These are phyloP conservation scores for Saccostrea echinata DNA, from an alignment of 1,140 invertebrate genomes.

Conservation along the genomic window DNA sequence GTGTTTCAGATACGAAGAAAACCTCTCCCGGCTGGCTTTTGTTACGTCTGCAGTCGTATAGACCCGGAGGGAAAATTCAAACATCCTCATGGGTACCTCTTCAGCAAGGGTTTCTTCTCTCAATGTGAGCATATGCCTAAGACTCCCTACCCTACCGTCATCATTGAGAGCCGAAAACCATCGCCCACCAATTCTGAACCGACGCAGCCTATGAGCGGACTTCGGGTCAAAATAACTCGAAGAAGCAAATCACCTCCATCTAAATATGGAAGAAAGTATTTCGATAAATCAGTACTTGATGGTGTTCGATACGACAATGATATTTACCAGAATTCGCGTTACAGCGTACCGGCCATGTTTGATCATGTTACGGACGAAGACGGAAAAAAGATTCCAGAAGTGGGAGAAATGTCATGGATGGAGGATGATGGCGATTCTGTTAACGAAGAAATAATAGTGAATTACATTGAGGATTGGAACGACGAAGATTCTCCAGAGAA, in stretches of 20 bases:
- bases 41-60: slow-evolving; percentile 52
- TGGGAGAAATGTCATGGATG: not conserved
- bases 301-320: slow-evolving; percentile 34
- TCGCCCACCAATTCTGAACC: slow-evolving; percentile 22
- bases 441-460: slow-evolving; percentile 5
- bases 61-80: slow-evolving; percentile 47
- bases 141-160: slow-evolving; percentile 48
- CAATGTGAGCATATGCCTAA: slow-evolving; percentile 47
- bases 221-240: slow-evolving; percentile 44
- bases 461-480: slow-evolving; percentile 24
- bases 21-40: slow-evolving; percentile 41
- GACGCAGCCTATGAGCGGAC: slow-evolving; percentile 33
- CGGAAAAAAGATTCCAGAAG: slow-evolving; percentile 33
- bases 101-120: slow-evolving; percentile 47
- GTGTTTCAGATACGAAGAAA: slow-evolving; percentile 47
- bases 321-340: not conserved
- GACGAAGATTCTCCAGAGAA: not conserved
- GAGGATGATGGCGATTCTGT: not conserved
- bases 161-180: slow-evolving; percentile 14
- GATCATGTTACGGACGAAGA: not conserved
- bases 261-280: slow-evolving; percentile 49
- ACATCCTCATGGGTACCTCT: slow-evolving; percentile 44
- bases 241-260: not conserved
- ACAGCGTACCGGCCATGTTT: slow-evolving; percentile 14
- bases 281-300: slow-evolving; percentile 38